phyloP scores from a whole-genome alignment of 2,888 invertebrate genomes.

The Drosophila mimica region DNA sequence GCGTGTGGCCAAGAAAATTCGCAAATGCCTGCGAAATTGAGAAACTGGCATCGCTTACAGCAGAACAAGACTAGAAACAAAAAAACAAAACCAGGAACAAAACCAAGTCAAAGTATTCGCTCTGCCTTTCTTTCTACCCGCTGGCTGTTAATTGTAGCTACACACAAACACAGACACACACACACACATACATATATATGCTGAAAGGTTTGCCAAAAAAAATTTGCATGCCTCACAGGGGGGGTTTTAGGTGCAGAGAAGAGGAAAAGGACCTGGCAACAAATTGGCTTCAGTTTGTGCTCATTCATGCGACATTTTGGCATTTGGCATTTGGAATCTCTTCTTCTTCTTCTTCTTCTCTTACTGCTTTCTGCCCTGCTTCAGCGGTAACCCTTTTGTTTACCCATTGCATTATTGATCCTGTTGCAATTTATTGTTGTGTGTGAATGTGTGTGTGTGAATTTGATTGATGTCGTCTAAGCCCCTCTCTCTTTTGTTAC shows the following conservation, averaged over 20 bases:
- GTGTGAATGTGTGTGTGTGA: conserved; percentile 6
- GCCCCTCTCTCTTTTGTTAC: conserved; percentile 11
- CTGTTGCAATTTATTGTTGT: conserved; percentile 36
- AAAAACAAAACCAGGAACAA: not conserved
- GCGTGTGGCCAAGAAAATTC: conserved; percentile 55
- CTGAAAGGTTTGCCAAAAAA: not conserved
- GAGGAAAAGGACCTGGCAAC: not conserved
- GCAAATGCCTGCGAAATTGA: conserved; percentile 54
- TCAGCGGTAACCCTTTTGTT: conserved; percentile 52
- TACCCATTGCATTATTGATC: conserved; percentile 38
- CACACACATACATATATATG: not conserved
- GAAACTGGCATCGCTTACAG: conserved; percentile 57
- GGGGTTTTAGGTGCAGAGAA: not conserved
- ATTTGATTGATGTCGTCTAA: conserved; percentile 41
- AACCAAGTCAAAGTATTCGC: conserved; percentile 2
- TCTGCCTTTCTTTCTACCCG: conserved; percentile 26
- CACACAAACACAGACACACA: not conserved
- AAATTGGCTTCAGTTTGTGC: conserved; percentile 58
- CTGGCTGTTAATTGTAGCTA: conserved; percentile 55
- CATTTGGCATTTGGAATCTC: conserved; percentile 35
- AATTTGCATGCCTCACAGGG: conserved; percentile 1
- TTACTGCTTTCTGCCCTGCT: conserved; percentile 9
- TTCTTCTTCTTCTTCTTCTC: conserved; percentile 1
- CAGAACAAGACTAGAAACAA: conserved; percentile 7
- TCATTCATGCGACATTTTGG: conserved; percentile 47